phyloP scores from a whole-genome alignment of 2,888 invertebrate genomes.

The Hoplodrina ambigua region DNA sequence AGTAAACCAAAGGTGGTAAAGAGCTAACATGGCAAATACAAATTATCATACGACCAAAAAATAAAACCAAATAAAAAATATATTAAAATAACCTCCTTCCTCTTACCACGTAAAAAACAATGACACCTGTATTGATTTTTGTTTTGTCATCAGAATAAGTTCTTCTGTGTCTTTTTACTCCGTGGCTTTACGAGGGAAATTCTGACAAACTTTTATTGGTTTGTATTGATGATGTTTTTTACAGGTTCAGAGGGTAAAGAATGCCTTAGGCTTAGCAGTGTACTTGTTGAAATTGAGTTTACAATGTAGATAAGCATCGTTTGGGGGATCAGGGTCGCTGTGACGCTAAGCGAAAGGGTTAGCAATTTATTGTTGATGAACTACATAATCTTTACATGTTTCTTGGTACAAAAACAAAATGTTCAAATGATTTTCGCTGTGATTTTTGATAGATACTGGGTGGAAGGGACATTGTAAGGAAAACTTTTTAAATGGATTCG shows the following conservation, averaged over 20 bases:
- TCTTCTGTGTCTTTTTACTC: constrained; percentile 2
- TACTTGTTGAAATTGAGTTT: constrained; percentile 54
- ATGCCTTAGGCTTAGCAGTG: constrained; percentile 46
- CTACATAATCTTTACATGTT: constrained; percentile 6
- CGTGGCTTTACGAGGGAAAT: constrained; percentile 29
- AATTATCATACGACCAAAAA: too few species aligned
- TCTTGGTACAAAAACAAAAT: not conserved
- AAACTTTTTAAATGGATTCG: not conserved
- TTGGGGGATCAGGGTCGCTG: constrained; percentile 22
- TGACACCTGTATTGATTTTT: not conserved
- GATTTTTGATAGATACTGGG: not conserved
- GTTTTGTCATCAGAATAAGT: not conserved
- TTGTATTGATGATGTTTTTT: constrained; percentile 58
- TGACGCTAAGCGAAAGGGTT: constrained; percentile 14
- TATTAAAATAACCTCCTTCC: too few species aligned
- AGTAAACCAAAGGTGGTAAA: too few species aligned
- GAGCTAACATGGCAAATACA: too few species aligned
- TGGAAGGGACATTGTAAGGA: not conserved
- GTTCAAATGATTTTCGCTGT: not conserved
- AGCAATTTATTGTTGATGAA: constrained; percentile 29
- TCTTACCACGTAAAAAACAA: not conserved
- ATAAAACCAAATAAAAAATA: too few species aligned
- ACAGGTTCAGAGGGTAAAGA: constrained; percentile 46
- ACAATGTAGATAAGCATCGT: constrained; percentile 52
- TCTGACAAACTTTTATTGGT: constrained; percentile 58